Base-by-base conservation (phyloP, 2,797 vertebrate species). In the Uromys caudimaculatus region DNA sequence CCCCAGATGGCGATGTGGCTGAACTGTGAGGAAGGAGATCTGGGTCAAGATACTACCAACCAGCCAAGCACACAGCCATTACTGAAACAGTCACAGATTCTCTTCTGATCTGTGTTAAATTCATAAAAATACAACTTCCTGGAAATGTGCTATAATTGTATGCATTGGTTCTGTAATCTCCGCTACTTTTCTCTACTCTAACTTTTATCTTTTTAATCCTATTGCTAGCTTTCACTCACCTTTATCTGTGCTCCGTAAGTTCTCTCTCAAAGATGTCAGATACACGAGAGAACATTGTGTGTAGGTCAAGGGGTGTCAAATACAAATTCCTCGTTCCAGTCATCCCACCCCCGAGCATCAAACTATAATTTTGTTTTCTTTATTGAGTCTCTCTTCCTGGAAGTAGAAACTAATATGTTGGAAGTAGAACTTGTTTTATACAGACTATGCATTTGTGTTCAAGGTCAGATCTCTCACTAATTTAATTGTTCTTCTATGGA, bases 1-100 rank as follows among this genome's bases (percentile, higher is more conserved):
- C 99, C 99, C 99, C 99, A 99, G 96, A 99, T 99, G 87, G 99
- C 99, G 92, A 99, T 99, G 98, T 99, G 99, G 98, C 99, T 99
- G 98, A 99, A 99, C 99, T 99, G 98, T 54, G 92, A 91, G 75
- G 90, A 92, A 95, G 64, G 78, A 41, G 96, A 86, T 1, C 0
- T 0, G 32, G 16, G 86, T 97, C 78, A 97, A 10, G 76, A 47
- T 19, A 76, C 50, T n/a, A 6, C 11, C 69, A 35, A 54, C 2
- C 38, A 83, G 32, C 1, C 0, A 21, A 78, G n/a, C 14, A 56
- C 4, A 79, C 54, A n/a, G 16, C 77, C 8, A 23, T 8, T 7
- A n/a, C 29, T 2, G 27, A 73, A 2, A 76, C 29, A 23, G 10
- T 56, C 35, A 54, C 76, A 87, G 38, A 54, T 3, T 50, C 9